Percentiles rank a stretch among this genome's conserved stretches.
Evolutionary conservation across 2,888 invertebrate species (phyloP).

Genomic region (Mythimna impura): DNA sequence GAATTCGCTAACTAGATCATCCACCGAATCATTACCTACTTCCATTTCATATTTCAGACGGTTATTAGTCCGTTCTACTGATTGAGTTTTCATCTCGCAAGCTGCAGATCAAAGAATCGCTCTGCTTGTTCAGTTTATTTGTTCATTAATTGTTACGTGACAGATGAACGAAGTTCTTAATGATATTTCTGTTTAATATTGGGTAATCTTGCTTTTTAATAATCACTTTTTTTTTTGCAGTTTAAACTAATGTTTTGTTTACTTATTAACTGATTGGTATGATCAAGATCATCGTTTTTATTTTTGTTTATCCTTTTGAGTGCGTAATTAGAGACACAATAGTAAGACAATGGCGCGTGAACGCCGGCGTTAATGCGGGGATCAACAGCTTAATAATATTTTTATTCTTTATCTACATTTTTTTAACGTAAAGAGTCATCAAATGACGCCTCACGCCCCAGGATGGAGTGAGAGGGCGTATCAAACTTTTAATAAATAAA

Average conservation of each 20-base stretch:
- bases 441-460: no score
- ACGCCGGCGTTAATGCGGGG: no score
- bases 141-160: conserved; percentile 38
- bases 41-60: conserved; percentile 4
- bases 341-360: no score
- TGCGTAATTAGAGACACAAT: no score
- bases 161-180: conserved; percentile 6
- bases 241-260: not conserved
- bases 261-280: no score
- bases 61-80: not conserved
- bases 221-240: not conserved
- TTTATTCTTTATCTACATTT: not conserved
- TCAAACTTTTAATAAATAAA: no score
- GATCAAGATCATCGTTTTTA: not conserved
- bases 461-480: no score
- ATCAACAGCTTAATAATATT: no score
- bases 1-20: conserved; percentile 1
- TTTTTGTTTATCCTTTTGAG: not conserved
- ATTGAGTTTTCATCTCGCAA: conserved; percentile 21
- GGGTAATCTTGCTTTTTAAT: conserved; percentile 1
- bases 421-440: no score
- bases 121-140: conserved; percentile 12
- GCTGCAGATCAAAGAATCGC: conserved; percentile 29
- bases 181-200: conserved; percentile 5
- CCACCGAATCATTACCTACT: not conserved